Evolutionary conservation across 2,888 invertebrate genomes (phyloP).

Genomic region (Portevinia maculata): DNA sequence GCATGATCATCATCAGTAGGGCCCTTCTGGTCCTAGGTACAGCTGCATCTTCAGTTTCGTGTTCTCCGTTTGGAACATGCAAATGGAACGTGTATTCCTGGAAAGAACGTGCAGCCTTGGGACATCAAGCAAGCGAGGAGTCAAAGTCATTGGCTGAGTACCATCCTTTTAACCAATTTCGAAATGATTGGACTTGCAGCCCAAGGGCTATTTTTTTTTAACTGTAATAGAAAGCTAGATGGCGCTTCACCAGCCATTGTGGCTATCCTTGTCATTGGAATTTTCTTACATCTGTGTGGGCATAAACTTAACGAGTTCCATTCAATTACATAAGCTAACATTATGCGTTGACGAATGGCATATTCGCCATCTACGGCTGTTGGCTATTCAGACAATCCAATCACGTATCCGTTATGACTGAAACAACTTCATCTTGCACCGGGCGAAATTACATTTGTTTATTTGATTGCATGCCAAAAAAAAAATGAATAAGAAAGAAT

Average conservation of each 20-base stretch:
- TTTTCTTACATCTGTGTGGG: constrained; percentile 47
- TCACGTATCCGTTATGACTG: constrained; percentile 69
- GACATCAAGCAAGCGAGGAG: constrained; percentile 43
- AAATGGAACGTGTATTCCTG: constrained; percentile 54
- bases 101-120: constrained; percentile 62
- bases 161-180: constrained; percentile 34
- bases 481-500: constrained; percentile 31
- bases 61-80: constrained; percentile 56
- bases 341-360: constrained; percentile 44
- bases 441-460: constrained; percentile 70
- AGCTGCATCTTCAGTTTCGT: constrained; percentile 41
- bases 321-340: constrained; percentile 54
- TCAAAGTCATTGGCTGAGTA: constrained; percentile 61
- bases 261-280: constrained; percentile 33
- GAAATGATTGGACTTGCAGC: constrained; percentile 47
- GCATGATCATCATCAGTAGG: constrained; percentile 56
- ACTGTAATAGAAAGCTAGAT: constrained; percentile 46
- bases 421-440: constrained; percentile 68
- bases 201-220: constrained; percentile 20
- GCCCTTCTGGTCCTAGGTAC: constrained; percentile 34
- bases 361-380: constrained; percentile 17
- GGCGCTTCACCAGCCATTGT: constrained; percentile 32
- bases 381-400: constrained; percentile 55
- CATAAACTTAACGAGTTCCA: constrained; percentile 30
- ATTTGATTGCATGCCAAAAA: constrained; percentile 57